phyloP scores from a whole-genome alignment of 35 echinoderm and acorn worm genomes.

The Lytechinus variegatus region DNA sequence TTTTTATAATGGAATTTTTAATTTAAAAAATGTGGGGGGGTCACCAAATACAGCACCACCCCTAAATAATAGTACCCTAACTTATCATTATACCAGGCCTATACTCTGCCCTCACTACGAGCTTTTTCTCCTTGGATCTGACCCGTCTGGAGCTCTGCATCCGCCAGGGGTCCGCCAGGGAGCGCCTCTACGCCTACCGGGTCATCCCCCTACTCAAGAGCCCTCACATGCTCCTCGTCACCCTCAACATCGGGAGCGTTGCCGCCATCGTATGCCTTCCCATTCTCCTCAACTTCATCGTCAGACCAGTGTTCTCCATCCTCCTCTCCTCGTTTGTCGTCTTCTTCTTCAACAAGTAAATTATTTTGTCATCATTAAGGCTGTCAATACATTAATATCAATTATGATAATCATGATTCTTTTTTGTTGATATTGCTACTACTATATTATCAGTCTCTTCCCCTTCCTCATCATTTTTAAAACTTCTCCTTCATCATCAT shows the following conservation, averaged over 20 bases:
- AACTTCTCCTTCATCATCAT: no score
- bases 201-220: background rate
- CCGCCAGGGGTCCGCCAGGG: background rate
- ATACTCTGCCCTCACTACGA: background rate
- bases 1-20: no score
- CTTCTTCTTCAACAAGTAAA: background rate
- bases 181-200: background rate
- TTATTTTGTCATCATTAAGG: background rate
- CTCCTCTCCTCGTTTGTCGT: background rate
- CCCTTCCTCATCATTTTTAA: no score
- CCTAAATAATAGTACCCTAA: background rate
- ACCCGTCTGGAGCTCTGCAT: background rate
- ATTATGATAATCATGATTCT: no score
- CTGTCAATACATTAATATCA: no score
- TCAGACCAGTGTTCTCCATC: background rate
- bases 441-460: no score
- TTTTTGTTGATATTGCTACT: no score
- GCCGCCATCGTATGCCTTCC: background rate
- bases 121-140: conserved; percentile 5
- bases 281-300: background rate
- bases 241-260: conserved; percentile 17
- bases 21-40: no score
- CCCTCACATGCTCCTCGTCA: conserved; percentile 13
- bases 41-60: no score
- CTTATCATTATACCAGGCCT: background rate